phyloP scores from a whole-genome alignment of 2,888 invertebrate genomes.

The Enoplolaimus lenunculus region DNA sequence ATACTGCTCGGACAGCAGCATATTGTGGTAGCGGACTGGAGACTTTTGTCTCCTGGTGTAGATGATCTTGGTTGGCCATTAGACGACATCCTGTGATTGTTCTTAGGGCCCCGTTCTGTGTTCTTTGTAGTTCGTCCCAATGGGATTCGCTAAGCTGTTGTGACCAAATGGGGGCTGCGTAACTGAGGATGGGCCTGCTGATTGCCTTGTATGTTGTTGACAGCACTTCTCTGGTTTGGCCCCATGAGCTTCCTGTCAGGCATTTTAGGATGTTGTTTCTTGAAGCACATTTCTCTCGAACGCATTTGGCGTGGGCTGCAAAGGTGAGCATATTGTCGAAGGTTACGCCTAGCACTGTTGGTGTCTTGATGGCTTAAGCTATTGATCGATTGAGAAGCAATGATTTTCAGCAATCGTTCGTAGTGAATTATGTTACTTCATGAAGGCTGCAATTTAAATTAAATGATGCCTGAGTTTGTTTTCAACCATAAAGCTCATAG shows the following conservation, averaged over 20 bases:
- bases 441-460: too few relatives aligned
- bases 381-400: not conserved
- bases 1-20: not conserved
- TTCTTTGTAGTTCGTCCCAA: not conserved
- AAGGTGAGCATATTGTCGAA: too few relatives aligned
- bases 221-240: not conserved
- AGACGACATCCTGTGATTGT: not conserved
- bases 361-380: not conserved
- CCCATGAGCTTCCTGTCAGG: not conserved
- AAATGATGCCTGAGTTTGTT: too few relatives aligned
- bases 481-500: too few relatives aligned
- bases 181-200: not conserved
- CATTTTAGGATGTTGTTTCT: not conserved
- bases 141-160: not conserved
- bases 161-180: not conserved
- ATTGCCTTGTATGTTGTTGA: not conserved
- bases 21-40: not conserved
- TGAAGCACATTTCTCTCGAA: not conserved
- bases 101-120: not conserved
- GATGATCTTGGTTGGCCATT: not conserved
- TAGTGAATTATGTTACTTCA: too few relatives aligned
- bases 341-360: not conserved
- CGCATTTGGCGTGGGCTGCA: not conserved
- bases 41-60: conserved; percentile 6
- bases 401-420: too few relatives aligned